Conservation (phyloP, 1,140 invertebrate species). For the Drosophila lowei region DNA sequence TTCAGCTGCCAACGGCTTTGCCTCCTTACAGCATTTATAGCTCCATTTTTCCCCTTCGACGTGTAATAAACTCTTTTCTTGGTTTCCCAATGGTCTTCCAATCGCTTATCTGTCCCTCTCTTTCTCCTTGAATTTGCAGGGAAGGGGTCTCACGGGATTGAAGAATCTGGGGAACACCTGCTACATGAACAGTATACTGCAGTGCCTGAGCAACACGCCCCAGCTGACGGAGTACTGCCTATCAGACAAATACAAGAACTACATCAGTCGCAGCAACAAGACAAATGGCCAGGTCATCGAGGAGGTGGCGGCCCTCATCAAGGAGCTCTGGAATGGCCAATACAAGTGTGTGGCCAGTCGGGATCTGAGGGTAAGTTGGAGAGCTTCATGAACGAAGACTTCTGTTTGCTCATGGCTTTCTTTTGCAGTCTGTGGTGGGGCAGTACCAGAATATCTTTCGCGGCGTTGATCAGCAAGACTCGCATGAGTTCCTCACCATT, state of each 20-base stretch:
- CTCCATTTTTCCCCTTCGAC: conserved; percentile 67
- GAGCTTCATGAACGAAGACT: conserved; percentile 4
- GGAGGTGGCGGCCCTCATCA: conserved; percentile 90
- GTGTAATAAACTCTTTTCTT: conserved; percentile 43
- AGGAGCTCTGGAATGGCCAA: conserved; percentile 89
- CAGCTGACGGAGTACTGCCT: conserved; percentile 90
- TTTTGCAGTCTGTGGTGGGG: conserved; percentile 87
- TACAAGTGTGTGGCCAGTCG: conserved; percentile 90
- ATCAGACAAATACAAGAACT: conserved; percentile 86
- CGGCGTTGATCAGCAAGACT: conserved; percentile 95
- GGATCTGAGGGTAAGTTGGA: conserved; percentile 85
- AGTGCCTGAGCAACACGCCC: conserved; percentile 93
- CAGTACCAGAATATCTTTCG: conserved; percentile 91
- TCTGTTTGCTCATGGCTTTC: conserved; percentile 14
- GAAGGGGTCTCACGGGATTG: conserved; percentile 90
- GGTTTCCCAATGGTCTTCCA: not conserved
- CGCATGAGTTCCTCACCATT: conserved; percentile 96
- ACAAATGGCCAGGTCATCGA: conserved; percentile 88
- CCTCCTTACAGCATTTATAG: conserved; percentile 70
- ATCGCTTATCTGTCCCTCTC: not conserved
- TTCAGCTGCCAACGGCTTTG: conserved; percentile 54
- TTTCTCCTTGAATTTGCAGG: conserved; percentile 83
- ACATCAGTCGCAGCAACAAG: conserved; percentile 85
- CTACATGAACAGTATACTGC: conserved; percentile 98
- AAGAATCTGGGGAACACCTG: conserved; percentile 97